Evolutionary conservation across 2,113 vertebrate species (phyloP), one percentile per base, ranked within the genome.

Genomic region (Calonectris borealis): DNA sequence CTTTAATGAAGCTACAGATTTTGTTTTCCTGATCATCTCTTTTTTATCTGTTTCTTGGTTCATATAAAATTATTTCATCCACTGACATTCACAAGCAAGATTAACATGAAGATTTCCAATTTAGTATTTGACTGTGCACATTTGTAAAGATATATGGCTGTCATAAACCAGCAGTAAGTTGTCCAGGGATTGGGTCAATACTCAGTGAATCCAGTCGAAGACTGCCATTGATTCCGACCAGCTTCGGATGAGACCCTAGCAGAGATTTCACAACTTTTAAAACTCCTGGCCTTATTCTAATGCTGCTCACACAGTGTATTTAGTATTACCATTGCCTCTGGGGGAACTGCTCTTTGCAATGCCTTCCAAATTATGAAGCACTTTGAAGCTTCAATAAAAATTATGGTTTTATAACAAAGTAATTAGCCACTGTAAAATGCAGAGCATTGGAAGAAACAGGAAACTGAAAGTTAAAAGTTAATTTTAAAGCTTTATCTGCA

Each of bases 321-420:
- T 82, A 36, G 29, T 29, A 86, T 69, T 78, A 86, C 68, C 27
- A 49, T 48, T 79, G 60, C 40, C 69, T 86, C 72, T 60, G 61
- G 82, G 64, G 27, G 10, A 90, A 27, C 12, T 61, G 69, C 42
- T 86, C 31, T 62, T 34, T 85, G 29, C 49, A 82, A 38, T n/a
- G 55, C 10, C 69, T 91, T 86, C 36, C 26, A 68, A 65, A 62
- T 83, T 48, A 55, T 40, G 48, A 88, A 93, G 27, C 20, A 51
- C 55, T 94, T 65, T 26, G 69, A 95, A 91, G 73, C 11, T 51
- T 78, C 91, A 79, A 38, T 72, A 93, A 94, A 94, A 94, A 88
- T 76, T 76, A 69, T 16, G 51, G 10, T 2, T 54, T 95, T 77
- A 38, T 76, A 69, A 90, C 49, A 93, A 90, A 90, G 88, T 85